These are phyloP conservation scores for Penelope pileata DNA, from an alignment of 2,113 vertebrate genomes.

Conservation along the genomic window DNA sequence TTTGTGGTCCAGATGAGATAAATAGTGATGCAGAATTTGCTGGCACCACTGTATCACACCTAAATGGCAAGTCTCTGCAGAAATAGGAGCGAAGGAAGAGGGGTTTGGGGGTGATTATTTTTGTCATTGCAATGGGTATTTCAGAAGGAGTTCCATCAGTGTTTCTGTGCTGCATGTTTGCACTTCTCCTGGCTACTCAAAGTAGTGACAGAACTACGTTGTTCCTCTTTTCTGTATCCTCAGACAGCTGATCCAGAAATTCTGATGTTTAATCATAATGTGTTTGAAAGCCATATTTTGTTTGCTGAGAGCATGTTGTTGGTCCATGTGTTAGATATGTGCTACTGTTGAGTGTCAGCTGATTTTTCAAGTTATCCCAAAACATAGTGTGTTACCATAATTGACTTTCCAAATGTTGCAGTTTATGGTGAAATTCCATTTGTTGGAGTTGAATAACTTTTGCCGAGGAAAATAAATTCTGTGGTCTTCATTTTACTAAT, in stretches of 20 bases:
- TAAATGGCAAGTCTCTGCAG: background rate
- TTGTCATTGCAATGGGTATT: background rate
- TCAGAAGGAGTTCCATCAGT: background rate
- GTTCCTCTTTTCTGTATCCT: background rate
- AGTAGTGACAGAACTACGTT: background rate
- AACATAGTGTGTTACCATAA: constrained; percentile 16
- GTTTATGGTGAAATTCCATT: constrained; percentile 33
- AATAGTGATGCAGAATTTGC: background rate
- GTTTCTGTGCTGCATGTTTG: background rate
- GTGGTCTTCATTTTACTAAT: background rate
- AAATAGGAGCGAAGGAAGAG: background rate
- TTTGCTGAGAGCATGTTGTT: background rate
- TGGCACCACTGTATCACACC: background rate
- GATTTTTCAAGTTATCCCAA: background rate
- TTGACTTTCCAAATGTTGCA: constrained; percentile 4
- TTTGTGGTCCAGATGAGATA: background rate
- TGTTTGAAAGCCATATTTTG: background rate
- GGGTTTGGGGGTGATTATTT: background rate
- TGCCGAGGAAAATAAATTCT: constrained; percentile 38
- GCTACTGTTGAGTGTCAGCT: background rate
- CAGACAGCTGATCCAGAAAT: background rate
- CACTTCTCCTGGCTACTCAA: background rate
- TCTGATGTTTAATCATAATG: background rate
- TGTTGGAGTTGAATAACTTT: constrained; percentile 44
- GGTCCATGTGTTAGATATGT: fast-evolving